Percentiles rank a stretch among this genome's conserved stretches.
Conservation (phyloP, 2,888 invertebrate species). For the Invenusta paracnida region DNA sequence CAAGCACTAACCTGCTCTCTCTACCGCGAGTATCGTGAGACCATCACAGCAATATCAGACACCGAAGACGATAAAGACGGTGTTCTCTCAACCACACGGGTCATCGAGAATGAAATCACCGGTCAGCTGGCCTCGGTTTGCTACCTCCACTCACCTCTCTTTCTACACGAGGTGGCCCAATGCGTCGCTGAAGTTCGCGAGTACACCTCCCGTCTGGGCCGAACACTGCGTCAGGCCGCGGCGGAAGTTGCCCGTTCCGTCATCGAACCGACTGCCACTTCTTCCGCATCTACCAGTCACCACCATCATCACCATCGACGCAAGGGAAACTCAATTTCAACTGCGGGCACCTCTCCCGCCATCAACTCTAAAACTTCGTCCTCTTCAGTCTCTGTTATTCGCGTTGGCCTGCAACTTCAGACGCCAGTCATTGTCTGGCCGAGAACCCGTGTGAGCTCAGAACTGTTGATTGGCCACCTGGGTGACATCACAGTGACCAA, state of each 20-base stretch:
- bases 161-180: constrained; percentile 77
- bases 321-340: too few species aligned
- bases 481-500: constrained; percentile 69
- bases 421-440: constrained; percentile 80
- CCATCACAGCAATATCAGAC: constrained; percentile 40
- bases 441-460: constrained; percentile 70
- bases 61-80: too few species aligned
- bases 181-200: constrained; percentile 85
- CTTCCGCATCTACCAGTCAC: not conserved
- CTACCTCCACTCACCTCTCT: constrained; percentile 83
- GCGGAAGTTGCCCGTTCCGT: constrained; percentile 87
- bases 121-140: constrained; percentile 78
- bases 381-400: not conserved
- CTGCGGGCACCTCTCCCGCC: not conserved
- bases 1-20: constrained; percentile 35
- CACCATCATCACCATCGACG: too few species aligned
- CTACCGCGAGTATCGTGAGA: constrained; percentile 6
- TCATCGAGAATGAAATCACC: constrained; percentile 17
- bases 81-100: too few species aligned
- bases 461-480: constrained; percentile 83
- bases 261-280: constrained; percentile 51
- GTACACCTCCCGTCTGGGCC: constrained; percentile 76
- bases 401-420: constrained; percentile 12
- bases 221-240: constrained; percentile 80
- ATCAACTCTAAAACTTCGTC: not conserved